phyloP scores from a whole-genome alignment of 2,113 vertebrate genomes.

The Archilochus colubris region DNA sequence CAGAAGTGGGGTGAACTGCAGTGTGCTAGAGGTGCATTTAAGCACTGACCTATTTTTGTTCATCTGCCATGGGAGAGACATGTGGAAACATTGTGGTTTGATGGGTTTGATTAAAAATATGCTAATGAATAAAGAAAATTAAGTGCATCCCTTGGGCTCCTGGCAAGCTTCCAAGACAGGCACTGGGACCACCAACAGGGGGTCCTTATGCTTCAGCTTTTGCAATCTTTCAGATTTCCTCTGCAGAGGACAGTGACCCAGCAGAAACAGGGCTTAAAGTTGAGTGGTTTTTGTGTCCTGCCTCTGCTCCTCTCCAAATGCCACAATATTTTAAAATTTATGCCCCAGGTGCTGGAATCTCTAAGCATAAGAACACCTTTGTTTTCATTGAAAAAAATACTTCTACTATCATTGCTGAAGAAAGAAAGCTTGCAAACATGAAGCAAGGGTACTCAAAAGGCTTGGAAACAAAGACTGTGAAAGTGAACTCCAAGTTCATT shows the following conservation, averaged over 20 bases:
- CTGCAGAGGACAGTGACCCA: neutral
- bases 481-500: slow-evolving; percentile 58
- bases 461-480: slow-evolving; percentile 52
- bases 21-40: neutral
- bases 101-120: slow-evolving; percentile 74
- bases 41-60: slow-evolving; percentile 67
- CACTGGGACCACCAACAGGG: slow-evolving; percentile 63
- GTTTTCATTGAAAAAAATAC: slow-evolving; percentile 25
- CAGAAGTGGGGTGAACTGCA: neutral
- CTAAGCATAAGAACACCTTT: slow-evolving; percentile 37
- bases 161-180: slow-evolving; percentile 52
- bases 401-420: slow-evolving; percentile 30
- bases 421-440: slow-evolving; percentile 29
- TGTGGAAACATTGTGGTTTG: slow-evolving; percentile 70
- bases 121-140: slow-evolving; percentile 71
- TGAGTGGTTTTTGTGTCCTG: neutral
- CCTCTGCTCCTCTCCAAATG: slow-evolving; percentile 25
- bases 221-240: slow-evolving; percentile 27
- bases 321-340: slow-evolving; percentile 38
- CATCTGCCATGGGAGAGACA: slow-evolving; percentile 63
- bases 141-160: slow-evolving; percentile 68
- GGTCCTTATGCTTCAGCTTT: slow-evolving; percentile 52
- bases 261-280: neutral
- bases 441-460: slow-evolving; percentile 52
- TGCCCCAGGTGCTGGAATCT: slow-evolving; percentile 51